Percentiles rank a stretch among this genome's conserved stretches.
phyloP scores from a whole-genome alignment of 23 tunicate species.

The Oikopleura dioica region DNA sequence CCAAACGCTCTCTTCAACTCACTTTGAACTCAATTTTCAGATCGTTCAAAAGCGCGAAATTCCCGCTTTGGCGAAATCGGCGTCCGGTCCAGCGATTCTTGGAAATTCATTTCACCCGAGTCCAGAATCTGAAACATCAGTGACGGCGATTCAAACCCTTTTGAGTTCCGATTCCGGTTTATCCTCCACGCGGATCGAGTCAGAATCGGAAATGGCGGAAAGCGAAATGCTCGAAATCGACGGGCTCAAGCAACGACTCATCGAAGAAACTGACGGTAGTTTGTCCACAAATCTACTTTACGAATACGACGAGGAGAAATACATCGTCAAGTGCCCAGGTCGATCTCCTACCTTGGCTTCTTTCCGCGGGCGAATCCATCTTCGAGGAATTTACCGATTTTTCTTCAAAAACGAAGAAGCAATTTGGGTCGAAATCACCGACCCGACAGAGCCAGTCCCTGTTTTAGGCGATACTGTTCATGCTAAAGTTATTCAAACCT shows the following conservation, averaged over 20 bases:
- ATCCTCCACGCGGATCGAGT: background rate
- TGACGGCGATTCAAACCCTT: no score
- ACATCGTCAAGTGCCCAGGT: background rate
- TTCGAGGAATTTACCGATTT: background rate
- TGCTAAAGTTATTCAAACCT: constrained; percentile 5
- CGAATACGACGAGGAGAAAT: background rate
- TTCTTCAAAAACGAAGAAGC: background rate
- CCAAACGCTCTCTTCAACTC: background rate
- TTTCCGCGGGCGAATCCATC: background rate
- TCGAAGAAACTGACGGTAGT: constrained; percentile 8
- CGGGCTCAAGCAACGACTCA: constrained; percentile 1
- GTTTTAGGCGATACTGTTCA: background rate
- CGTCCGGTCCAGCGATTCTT: background rate
- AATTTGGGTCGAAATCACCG: constrained; percentile 6
- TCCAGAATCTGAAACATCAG: no score
- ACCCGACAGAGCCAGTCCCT: background rate
- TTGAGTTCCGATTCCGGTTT: constrained; percentile 11
- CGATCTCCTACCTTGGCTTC: background rate
- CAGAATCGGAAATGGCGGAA: constrained; percentile 7
- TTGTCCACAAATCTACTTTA: background rate
- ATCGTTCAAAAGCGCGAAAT: no score
- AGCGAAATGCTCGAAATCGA: constrained; percentile 1
- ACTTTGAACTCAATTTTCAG: background rate
- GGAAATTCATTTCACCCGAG: no score
- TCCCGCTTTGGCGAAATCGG: no score